Conservation (phyloP, 1,140 invertebrate genomes). For the Microplitis mediator region DNA sequence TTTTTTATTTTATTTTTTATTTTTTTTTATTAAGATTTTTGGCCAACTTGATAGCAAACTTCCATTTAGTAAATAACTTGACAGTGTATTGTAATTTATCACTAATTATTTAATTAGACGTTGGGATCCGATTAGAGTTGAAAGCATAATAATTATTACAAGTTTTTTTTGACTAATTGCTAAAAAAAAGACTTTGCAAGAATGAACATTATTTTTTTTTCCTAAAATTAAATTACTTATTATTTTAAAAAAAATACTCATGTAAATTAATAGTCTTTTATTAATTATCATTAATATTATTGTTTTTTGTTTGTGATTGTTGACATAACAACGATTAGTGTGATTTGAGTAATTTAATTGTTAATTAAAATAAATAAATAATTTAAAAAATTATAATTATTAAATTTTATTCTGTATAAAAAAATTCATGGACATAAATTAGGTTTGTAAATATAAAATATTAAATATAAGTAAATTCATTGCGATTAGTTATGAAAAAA, state of each 20-base stretch:
- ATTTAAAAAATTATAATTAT: too few relatives aligned
- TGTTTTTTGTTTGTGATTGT: conserved; percentile 24
- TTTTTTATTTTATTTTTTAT: conserved; percentile 1
- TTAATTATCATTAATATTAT: conserved; percentile 3
- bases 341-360: conserved; percentile 31
- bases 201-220: too few relatives aligned
- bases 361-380: conserved; percentile 9
- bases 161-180: too few relatives aligned
- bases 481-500: conserved; percentile 19
- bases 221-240: too few relatives aligned
- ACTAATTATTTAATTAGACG: neutral
- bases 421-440: conserved; percentile 34
- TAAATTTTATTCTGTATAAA: conserved; percentile 25
- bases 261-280: conserved; percentile 21
- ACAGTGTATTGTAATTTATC: too few relatives aligned
- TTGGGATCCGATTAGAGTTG: conserved; percentile 4
- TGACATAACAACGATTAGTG: conserved; percentile 26
- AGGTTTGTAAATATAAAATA: conserved; percentile 46
- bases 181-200: too few relatives aligned
- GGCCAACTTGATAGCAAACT: neutral
- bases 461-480: conserved; percentile 34
- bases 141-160: neutral
- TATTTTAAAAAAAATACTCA: conserved; percentile 1
- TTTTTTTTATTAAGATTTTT: conserved; percentile 17
- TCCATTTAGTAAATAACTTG: conserved; percentile 14